Evolutionary conservation across 2,888 invertebrate genomes (phyloP), one percentile per base, ranked within the genome.

Genomic region (Osedax frankpressi): DNA sequence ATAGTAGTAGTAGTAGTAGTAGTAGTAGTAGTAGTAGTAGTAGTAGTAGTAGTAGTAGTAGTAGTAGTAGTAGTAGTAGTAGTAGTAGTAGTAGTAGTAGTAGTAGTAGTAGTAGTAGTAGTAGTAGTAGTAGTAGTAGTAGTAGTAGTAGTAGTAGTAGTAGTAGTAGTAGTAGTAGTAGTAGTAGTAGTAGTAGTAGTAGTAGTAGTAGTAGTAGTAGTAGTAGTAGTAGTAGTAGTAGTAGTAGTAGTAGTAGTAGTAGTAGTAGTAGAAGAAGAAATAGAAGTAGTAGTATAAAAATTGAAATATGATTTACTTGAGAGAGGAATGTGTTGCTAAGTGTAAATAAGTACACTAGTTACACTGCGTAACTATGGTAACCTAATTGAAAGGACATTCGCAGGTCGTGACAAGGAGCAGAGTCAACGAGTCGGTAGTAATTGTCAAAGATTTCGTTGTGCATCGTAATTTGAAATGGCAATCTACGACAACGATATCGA

Each of bases 171-270:
- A 72, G 65, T 72, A 72, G 72, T 73, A 73, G 73, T 73, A 73
- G 29, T 73, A 71, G 73, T 73, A 73, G 73, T 73, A 73, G 73
- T 73, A 73, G 70, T 73, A 73, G 70, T 73, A 73, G 73, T 73
- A 73, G 73, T 73, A 73, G 73, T 71, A 73, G 73, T 73, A 73
- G 70, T 73, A 73, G 73, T 73, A 73, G 73, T 73, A 73, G 73
- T 73, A 73, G 73, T 73, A 73, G 73, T 73, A 73, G 73, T 73
- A 73, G 73, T 72, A 72, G 72, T 72, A 72, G 72, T 72, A 72
- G 72, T 72, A 72, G 72, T 72, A 72, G 72, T 72, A 72, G 72
- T 72, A 72, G 72, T 72, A 72, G 72, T 72, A 72, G 72, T 72
- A 72, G 72, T 72, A 72, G 72, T 72, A 72, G 72, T 72, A 72